phyloP scores from a whole-genome alignment of 1,140 invertebrate species.

The Delia radicum region DNA sequence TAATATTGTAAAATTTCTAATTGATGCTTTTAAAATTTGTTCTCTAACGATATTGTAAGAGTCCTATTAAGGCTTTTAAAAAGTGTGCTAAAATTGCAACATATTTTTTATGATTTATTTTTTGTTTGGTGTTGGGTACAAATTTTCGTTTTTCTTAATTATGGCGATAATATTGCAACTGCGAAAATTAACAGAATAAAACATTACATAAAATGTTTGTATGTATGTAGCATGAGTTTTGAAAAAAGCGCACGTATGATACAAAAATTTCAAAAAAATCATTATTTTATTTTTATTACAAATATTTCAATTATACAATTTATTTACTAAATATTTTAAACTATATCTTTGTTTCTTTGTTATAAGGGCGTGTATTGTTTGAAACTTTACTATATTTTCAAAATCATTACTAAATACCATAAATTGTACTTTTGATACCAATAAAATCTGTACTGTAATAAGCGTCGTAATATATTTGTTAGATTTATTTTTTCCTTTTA shows the following conservation, averaged over 20 bases:
- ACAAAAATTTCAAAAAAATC: not conserved
- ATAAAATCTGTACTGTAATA: no score
- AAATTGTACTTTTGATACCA: no score
- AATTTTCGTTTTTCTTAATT: not conserved
- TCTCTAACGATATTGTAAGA: no score
- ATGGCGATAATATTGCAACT: not conserved
- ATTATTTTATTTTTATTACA: not conserved
- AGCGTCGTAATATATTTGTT: no score
- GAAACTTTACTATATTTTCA: no score
- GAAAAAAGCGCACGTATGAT: not conserved
- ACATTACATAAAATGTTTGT: not conserved
- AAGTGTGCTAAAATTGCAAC: no score
- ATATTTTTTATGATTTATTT: not conserved
- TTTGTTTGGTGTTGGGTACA: not conserved
- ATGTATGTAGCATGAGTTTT: conserved; percentile 1
- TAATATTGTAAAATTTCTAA: no score
- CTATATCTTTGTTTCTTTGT: not conserved
- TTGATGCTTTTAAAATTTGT: no score
- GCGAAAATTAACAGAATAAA: not conserved
- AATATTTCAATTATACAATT: not conserved
- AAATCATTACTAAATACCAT: no score
- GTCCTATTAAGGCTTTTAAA: no score
- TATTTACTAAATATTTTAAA: not conserved
- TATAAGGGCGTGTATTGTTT: not conserved
- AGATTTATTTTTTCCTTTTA: no score